Conservation (phyloP, 1,140 invertebrate genomes). For the Leptestheria dahalacensis region DNA sequence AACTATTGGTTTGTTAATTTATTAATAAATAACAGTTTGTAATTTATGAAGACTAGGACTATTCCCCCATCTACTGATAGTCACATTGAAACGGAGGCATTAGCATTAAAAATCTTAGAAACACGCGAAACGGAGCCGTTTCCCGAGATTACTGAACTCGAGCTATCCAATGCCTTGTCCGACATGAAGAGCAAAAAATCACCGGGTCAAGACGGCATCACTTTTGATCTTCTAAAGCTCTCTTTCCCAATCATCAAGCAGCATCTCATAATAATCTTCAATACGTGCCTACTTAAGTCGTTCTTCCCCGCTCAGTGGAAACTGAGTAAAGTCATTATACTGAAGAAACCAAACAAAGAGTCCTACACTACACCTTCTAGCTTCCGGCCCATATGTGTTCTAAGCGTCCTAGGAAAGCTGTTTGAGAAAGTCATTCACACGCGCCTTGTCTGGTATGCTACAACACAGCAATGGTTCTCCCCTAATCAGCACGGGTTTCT, state of each 20-base stretch:
- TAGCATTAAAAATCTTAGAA: too few relatives aligned
- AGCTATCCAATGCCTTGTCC: neutral
- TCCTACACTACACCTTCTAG: neutral
- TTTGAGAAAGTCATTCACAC: neutral
- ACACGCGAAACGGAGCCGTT: too few relatives aligned
- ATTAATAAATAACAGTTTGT: too few relatives aligned
- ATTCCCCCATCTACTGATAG: too few relatives aligned
- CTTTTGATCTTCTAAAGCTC: neutral
- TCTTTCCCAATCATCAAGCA: neutral
- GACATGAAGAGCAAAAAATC: neutral
- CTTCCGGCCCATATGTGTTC: neutral
- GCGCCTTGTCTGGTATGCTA: neutral
- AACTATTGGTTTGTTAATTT: too few relatives aligned
- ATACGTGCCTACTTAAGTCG: neutral
- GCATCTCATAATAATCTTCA: neutral
- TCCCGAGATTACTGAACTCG: neutral
- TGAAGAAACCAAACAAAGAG: neutral
- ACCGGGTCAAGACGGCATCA: neutral
- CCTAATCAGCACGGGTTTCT: neutral
- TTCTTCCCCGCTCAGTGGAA: neutral
- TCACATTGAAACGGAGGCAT: too few relatives aligned
- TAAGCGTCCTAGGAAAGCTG: neutral
- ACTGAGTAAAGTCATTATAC: neutral
- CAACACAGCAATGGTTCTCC: neutral
- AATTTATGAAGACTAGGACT: too few relatives aligned